phyloP scores from a whole-genome alignment of 2,113 vertebrate genomes.

The Leptobrachium ailaonicum region DNA sequence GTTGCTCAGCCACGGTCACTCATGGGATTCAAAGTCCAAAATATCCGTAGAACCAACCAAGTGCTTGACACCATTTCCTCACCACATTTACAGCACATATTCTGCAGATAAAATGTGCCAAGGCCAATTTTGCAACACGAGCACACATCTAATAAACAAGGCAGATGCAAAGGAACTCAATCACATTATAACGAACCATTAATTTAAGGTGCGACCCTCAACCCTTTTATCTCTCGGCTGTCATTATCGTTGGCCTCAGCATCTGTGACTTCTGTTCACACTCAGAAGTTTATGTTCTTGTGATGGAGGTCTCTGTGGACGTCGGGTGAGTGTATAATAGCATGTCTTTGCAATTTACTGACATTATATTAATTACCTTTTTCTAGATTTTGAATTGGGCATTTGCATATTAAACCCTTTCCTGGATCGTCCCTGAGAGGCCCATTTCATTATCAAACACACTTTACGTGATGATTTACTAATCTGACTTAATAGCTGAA shows the following conservation, averaged over 20 bases:
- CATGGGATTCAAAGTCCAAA: too few relatives aligned
- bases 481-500: too few relatives aligned
- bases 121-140: too few relatives aligned
- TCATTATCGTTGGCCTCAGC: neutral
- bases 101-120: too few relatives aligned
- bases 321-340: neutral
- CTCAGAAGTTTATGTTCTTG: neutral
- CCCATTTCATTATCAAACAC: neutral
- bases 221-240: neutral
- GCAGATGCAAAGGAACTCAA: neutral
- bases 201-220: neutral
- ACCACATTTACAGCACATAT: too few relatives aligned
- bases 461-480: neutral
- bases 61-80: too few relatives aligned
- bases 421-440: neutral
- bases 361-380: constrained; percentile 24
- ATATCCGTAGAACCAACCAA: too few relatives aligned
- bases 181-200: neutral
- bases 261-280: neutral
- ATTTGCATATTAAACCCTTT: constrained; percentile 31
- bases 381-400: neutral
- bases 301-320: neutral
- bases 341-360: constrained; percentile 17
- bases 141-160: neutral
- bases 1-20: too few relatives aligned